Conservation (phyloP, 2,888 invertebrate genomes). For the Orthosia gothica region DNA sequence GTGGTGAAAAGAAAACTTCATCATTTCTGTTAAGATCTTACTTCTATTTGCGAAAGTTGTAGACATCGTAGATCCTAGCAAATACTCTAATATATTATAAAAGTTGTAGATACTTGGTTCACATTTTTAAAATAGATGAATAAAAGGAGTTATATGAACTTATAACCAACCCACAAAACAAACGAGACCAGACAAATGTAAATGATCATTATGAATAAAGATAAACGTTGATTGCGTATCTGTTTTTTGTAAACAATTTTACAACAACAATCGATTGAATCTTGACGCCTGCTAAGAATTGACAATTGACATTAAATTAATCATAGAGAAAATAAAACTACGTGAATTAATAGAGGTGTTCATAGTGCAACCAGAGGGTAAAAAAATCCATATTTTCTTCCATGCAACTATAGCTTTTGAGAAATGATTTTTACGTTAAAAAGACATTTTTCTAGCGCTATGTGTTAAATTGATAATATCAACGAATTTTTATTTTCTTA, state of each 20-base stretch:
- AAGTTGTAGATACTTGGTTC: conserved; percentile 18
- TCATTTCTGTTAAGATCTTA: conserved; percentile 81
- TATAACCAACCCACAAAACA: conserved; percentile 47
- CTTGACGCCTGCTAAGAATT: conserved; percentile 43
- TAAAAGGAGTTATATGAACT: conserved; percentile 43
- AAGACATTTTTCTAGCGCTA: too few relatives aligned
- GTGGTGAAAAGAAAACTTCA: conserved; percentile 92
- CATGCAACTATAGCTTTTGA: too few relatives aligned
- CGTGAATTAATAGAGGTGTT: conserved; percentile 9
- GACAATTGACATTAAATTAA: conserved; percentile 8
- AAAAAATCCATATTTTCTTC: too few relatives aligned
- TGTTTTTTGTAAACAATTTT: conserved; percentile 57
- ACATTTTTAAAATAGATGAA: conserved; percentile 39
- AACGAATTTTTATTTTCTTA: too few relatives aligned
- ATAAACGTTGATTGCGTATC: conserved; percentile 1
- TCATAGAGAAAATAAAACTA: too few relatives aligned
- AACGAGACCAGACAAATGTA: conserved; percentile 50
- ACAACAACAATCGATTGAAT: conserved; percentile 51
- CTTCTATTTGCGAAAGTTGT: conserved; percentile 70
- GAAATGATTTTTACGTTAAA: too few relatives aligned
- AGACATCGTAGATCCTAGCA: conserved; percentile 58
- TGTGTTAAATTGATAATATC: too few relatives aligned
- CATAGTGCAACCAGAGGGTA: neutral
- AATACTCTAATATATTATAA: conserved; percentile 22
- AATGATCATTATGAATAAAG: conserved; percentile 41